Base-by-base conservation (phyloP, 2,797 vertebrate species). In the Cyprinodon diabolis region DNA sequence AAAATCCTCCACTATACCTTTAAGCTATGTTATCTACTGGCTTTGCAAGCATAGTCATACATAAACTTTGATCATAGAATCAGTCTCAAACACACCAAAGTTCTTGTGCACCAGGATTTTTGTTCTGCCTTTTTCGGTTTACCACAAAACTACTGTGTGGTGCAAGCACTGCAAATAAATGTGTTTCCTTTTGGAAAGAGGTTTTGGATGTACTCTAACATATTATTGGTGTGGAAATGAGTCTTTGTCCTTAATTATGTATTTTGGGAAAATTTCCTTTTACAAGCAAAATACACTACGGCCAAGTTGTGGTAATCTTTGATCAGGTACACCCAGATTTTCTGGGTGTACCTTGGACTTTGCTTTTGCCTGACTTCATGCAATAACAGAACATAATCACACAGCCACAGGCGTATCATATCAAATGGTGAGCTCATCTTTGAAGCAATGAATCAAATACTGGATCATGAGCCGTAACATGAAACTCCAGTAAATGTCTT, bases 371-470 rank as follows among this genome's bases (percentile, higher is more conserved):
- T 65, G 62, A 65, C 43, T 47, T 56, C 37, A 43, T 21, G 14
- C 49, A 21, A 17, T 3, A 52, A 11, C 25, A 54, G n/a, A 19
- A 8, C 15, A 47, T 25, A 17, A 25, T 30, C 55, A 70, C 43
- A 30, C 19, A 47, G 11, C 63, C 48, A n/a, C 35, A 55, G 37
- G 15, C 52, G n/a, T 56, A 21, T n/a, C 35, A 15, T 66, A 37
- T 73, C 15, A 65, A 65, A 45, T 21, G 5, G 3, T 25, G n/a
- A 72, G 8, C 37, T 72, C n/a, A 60, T 70, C 14, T 58, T 48
- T 60, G 25, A 60, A 56, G 47, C 14, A 23, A n/a, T 48, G 60
- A 62, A 10, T 62, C 23, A 40, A 72, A 65, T 21, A 65, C 14
- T 6, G 45, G 40, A 65, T 45, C 62, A 65, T 23, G 40, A 47